Percentiles rank a stretch among this genome's conserved stretches.
phyloP scores from a whole-genome alignment of 2,113 vertebrate genomes.

The Forbesichthys agassizii region DNA sequence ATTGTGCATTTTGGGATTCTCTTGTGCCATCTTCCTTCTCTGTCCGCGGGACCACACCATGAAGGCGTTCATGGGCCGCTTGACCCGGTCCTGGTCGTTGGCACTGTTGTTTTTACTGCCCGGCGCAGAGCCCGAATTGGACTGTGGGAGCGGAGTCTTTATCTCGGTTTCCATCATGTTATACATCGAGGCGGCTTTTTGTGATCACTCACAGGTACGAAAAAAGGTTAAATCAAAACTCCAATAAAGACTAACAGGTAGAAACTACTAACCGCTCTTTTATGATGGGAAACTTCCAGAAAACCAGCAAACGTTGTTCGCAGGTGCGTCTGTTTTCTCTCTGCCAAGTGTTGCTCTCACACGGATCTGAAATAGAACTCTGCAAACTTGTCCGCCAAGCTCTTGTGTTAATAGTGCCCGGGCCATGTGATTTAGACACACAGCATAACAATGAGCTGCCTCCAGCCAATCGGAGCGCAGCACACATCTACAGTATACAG shows the following conservation, averaged over 20 bases:
- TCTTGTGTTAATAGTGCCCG: slow-evolving; percentile 76
- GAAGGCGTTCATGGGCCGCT: slow-evolving; percentile 98
- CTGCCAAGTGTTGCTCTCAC: slow-evolving; percentile 42
- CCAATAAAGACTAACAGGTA: slow-evolving; percentile 48
- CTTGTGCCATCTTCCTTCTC: slow-evolving; percentile 96
- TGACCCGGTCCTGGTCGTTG: slow-evolving; percentile 92
- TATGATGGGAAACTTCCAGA: slow-evolving; percentile 39
- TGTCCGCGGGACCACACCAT: slow-evolving; percentile 99
- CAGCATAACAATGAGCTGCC: slow-evolving; percentile 81
- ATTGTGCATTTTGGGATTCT: slow-evolving; percentile 99
- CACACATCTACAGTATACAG: slow-evolving; percentile 32
- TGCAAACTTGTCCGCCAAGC: slow-evolving; percentile 75
- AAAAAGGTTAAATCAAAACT: slow-evolving; percentile 43
- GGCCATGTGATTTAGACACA: slow-evolving; percentile 84
- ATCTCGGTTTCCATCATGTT: slow-evolving; percentile 94
- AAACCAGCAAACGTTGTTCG: slow-evolving; percentile 31
- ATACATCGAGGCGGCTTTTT: slow-evolving; percentile 83
- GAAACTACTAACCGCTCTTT: slow-evolving; percentile 56
- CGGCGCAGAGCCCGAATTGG: slow-evolving; percentile 77
- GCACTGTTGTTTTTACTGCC: slow-evolving; percentile 73
- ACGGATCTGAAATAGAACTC: slow-evolving; percentile 72
- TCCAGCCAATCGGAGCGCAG: slow-evolving; percentile 84
- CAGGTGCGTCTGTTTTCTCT: slow-evolving; percentile 55
- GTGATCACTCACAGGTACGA: slow-evolving; percentile 50
- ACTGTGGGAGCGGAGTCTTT: slow-evolving; percentile 85